Evolutionary conservation across 2,797 vertebrate genomes (phyloP).

Genomic region (Mormyrus proboscirostris): DNA sequence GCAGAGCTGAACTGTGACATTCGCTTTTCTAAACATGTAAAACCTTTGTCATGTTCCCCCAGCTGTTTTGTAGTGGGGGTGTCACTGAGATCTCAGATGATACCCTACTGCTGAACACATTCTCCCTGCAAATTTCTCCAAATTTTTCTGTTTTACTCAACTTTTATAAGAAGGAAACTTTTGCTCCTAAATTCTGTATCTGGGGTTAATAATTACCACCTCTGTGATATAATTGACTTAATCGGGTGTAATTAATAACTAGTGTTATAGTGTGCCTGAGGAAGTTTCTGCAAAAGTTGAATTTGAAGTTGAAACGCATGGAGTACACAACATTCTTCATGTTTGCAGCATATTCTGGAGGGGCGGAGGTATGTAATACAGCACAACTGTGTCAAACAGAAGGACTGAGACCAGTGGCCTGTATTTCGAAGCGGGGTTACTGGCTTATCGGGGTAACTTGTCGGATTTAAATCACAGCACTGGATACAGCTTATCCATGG

Average conservation of each 20-base stretch:
- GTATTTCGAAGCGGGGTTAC: not conserved
- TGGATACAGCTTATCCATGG: not conserved
- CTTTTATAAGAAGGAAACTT: not conserved
- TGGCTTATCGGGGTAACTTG: not conserved
- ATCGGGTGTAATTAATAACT: not conserved
- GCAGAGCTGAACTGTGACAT: not conserved
- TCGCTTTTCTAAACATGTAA: not conserved
- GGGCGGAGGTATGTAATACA: not conserved
- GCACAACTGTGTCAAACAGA: not conserved
- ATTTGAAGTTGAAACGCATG: constrained; percentile 52
- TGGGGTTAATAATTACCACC: not conserved
- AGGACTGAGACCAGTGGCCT: not conserved
- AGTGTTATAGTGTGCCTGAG: not conserved
- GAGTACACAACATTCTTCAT: constrained; percentile 32
- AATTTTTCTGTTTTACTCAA: not conserved
- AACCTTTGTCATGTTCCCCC: not conserved
- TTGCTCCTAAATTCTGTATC: not conserved
- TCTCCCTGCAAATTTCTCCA: not conserved
- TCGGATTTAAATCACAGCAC: not conserved
- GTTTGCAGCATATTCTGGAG: not conserved
- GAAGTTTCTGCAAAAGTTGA: constrained; percentile 34
- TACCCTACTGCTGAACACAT: not conserved
- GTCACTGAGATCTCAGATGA: not conserved
- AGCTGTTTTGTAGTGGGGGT: not conserved
- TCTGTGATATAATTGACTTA: not conserved